Evolutionary conservation across 2,797 vertebrate species (phyloP).

Genomic region (Molothrus ater): DNA sequence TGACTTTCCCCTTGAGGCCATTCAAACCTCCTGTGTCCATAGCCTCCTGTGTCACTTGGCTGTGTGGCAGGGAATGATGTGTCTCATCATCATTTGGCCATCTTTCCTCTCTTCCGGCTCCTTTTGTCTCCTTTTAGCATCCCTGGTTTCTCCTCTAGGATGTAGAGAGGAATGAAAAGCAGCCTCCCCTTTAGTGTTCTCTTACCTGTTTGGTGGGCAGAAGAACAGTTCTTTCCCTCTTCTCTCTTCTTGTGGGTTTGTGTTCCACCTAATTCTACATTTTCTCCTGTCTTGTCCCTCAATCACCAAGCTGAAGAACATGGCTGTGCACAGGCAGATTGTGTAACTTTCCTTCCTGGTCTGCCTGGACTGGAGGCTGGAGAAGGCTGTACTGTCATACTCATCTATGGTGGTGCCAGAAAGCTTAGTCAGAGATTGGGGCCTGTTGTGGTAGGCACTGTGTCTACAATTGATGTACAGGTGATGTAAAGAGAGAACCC

Average conservation of each 20-base stretch:
- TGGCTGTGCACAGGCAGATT: neutral
- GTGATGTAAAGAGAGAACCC: neutral
- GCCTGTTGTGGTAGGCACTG: rapidly evolving
- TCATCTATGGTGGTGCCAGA: neutral
- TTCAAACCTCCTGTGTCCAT: neutral
- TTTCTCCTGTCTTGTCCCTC: neutral
- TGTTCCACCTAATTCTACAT: neutral
- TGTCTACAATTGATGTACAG: neutral
- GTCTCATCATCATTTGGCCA: neutral
- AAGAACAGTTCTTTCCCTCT: neutral
- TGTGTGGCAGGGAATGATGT: neutral
- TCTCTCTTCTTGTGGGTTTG: neutral
- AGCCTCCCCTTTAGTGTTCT: neutral
- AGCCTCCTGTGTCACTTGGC: neutral
- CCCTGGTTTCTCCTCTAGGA: neutral
- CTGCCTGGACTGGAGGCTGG: neutral
- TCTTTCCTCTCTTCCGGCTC: neutral
- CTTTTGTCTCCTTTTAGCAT: neutral
- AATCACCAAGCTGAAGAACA: neutral
- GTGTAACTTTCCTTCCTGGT: neutral
- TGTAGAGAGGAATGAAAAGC: neutral
- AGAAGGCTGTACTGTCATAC: neutral
- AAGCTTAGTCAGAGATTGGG: neutral
- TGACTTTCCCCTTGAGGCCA: neutral
- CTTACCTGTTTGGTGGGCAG: neutral